These are phyloP conservation scores for Novumbra hubbsi DNA, from an alignment of 2,797 vertebrate species.

Conservation along the genomic window DNA sequence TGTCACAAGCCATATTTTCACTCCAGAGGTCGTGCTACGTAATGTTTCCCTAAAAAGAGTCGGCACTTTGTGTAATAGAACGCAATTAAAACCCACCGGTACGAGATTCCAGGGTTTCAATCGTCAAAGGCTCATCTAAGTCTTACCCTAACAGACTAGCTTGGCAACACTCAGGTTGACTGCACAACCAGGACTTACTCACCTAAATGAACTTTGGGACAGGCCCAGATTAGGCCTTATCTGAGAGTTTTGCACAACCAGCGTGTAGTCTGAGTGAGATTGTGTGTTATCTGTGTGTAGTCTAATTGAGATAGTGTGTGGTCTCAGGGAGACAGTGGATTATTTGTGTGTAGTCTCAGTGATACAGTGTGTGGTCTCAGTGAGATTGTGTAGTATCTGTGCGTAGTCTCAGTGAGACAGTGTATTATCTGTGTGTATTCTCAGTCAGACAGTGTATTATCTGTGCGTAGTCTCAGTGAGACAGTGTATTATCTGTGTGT, in stretches of 20 bases:
- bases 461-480: too few relatives aligned
- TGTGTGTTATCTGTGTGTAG: not conserved
- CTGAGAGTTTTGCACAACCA: conserved; percentile 51
- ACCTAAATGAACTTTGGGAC: conserved; percentile 46
- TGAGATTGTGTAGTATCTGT: too few relatives aligned
- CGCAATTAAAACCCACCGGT: conserved; percentile 7
- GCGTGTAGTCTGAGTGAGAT: conserved; percentile 12
- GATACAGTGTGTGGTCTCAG: not conserved
- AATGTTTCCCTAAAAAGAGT: not conserved
- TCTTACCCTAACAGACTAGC: conserved; percentile 37
- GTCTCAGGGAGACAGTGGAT: too few relatives aligned
- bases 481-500: too few relatives aligned
- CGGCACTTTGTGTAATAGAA: not conserved
- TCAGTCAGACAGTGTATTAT: too few relatives aligned
- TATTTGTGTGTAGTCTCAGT: too few relatives aligned
- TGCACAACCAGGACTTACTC: conserved; percentile 51
- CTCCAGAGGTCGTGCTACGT: not conserved
- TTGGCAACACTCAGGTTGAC: conserved; percentile 51
- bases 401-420: not conserved
- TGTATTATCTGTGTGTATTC: too few relatives aligned
- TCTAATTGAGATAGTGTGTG: too few relatives aligned
- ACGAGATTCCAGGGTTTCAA: conserved; percentile 47
- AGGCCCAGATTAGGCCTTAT: conserved; percentile 58
- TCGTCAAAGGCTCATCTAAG: conserved; percentile 42
- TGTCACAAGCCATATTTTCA: not conserved